Base-by-base conservation (phyloP, 2,113 vertebrate species). In the Siphamia tubifer region DNA sequence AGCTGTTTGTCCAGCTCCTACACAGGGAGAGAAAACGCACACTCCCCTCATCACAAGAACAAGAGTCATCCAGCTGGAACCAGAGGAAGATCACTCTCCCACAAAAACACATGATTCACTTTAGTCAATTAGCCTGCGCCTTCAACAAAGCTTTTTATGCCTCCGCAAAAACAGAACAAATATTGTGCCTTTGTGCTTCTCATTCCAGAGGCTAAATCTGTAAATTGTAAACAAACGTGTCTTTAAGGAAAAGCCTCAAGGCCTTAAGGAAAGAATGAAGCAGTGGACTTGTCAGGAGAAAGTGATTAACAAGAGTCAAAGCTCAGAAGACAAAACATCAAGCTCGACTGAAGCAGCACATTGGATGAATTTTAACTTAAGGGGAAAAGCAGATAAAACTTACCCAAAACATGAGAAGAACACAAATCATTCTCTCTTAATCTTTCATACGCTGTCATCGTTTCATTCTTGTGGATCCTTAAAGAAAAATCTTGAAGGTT, bases 61-160 rank as follows among this genome's bases (percentile, higher is more conserved):
- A 47, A 47, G 6, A 47, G 44, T 36, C 35, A 75, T 74, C 68
- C 77, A 88, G 61, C 68, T 75, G 78, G 65, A 87, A 83, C 77
- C 61, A 57, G 69, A 73, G 54, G 56, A 82, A 79, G 52, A 82
- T 62, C 52, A 2, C 64, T 62, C 13, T 48, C 80, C 68, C 32
- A 42, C 70, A 71, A 83, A 83, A 81, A n/a, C 77, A 68, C 74
- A 67, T 87, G 82, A 88, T 79, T 78, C 66, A 56, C 68, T 84
- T 86, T 57, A 80, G 68, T 85, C 63, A 79, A 84, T 89, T 84
- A 82, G 64, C 45, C 45, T 60, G 43, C 74, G 65, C 20, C 13
- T 56, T 79, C 54, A 27, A 49, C 48, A 56, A 56, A 65, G 51
- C 58, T 65, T 61, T 77, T 81, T 67, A 74, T 74, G 66, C 62